These are phyloP conservation scores for Nettapus auritus DNA, from an alignment of 2,113 vertebrate species.

Conservation along the genomic window DNA sequence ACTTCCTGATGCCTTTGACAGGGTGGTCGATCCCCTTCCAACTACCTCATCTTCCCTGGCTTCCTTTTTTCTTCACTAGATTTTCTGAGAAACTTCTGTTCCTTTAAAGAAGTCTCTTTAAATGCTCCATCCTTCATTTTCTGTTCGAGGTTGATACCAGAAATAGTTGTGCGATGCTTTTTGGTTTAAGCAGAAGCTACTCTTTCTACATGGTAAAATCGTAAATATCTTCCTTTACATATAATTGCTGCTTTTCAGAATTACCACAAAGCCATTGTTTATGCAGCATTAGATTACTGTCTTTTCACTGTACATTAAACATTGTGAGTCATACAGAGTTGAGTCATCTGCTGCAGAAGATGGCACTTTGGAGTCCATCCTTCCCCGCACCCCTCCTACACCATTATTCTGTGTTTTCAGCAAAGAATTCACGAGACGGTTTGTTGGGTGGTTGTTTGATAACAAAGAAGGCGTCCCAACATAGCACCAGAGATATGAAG, in stretches of 20 bases:
- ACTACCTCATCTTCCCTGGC: not conserved
- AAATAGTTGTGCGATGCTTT: not conserved
- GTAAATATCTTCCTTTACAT: not conserved
- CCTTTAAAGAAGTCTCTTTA: not conserved
- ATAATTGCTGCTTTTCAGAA: conserved; percentile 46
- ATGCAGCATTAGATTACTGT: conserved; percentile 37
- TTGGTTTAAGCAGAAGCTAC: not conserved
- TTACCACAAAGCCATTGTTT: conserved; percentile 43
- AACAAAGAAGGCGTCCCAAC: not conserved
- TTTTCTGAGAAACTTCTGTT: not conserved
- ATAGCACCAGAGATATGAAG: not conserved
- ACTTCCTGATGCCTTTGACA: not conserved
- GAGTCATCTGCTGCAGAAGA: conserved; percentile 46
- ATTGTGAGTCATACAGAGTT: conserved; percentile 53
- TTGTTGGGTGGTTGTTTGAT: not conserved
- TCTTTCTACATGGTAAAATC: not conserved
- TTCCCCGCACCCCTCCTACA: not conserved
- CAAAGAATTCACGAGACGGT: not conserved
- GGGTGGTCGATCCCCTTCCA: not conserved
- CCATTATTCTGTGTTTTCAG: not conserved
- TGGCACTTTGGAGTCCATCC: not conserved
- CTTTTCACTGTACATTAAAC: conserved; percentile 41
- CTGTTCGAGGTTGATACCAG: not conserved
- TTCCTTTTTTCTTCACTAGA: not conserved
- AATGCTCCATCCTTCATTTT: not conserved